phyloP scores from a whole-genome alignment of 2,888 invertebrate species.

The Chymomyza caudatula region DNA sequence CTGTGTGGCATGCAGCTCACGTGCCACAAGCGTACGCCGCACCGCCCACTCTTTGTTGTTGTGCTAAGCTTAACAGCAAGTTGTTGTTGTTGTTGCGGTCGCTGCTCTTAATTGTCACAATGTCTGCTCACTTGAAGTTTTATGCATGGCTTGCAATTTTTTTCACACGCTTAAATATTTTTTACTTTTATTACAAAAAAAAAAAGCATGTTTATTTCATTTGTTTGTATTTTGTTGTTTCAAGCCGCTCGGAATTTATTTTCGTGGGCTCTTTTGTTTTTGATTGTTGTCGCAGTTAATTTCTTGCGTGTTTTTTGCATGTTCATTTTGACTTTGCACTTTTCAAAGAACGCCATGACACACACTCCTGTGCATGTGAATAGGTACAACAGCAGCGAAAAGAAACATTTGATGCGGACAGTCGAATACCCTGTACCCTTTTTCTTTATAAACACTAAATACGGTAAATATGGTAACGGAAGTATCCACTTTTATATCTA shows the following conservation, averaged over 20 bases:
- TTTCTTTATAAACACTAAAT: no score
- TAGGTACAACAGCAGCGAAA: no score
- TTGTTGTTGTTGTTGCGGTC: slow-evolving; percentile 5
- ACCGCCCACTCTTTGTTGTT: not conserved
- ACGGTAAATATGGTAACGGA: no score
- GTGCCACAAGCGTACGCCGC: slow-evolving; percentile 1
- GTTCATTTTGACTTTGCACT: slow-evolving; percentile 28
- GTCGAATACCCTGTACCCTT: no score
- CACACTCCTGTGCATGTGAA: not conserved
- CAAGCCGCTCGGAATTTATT: slow-evolving; percentile 29
- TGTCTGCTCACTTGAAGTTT: slow-evolving; percentile 22
- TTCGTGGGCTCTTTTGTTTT: slow-evolving; percentile 37
- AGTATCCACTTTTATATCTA: no score
- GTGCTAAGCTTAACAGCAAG: slow-evolving; percentile 4
- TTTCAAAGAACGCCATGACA: not conserved
- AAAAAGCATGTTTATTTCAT: slow-evolving; percentile 10
- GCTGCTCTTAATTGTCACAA: slow-evolving; percentile 17
- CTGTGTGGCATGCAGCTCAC: not conserved
- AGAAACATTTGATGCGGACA: no score
- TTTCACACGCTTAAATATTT: slow-evolving; percentile 25
- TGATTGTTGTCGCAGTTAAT: slow-evolving; percentile 8
- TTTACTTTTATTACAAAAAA: slow-evolving; percentile 10
- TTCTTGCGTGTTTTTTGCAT: slow-evolving; percentile 18
- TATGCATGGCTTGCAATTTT: slow-evolving; percentile 17
- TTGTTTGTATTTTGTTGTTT: slow-evolving; percentile 9